Evolutionary conservation across 2,797 vertebrate genomes (phyloP), one percentile per base, ranked within the genome.

Genomic region (Gallinago nigripennis): DNA sequence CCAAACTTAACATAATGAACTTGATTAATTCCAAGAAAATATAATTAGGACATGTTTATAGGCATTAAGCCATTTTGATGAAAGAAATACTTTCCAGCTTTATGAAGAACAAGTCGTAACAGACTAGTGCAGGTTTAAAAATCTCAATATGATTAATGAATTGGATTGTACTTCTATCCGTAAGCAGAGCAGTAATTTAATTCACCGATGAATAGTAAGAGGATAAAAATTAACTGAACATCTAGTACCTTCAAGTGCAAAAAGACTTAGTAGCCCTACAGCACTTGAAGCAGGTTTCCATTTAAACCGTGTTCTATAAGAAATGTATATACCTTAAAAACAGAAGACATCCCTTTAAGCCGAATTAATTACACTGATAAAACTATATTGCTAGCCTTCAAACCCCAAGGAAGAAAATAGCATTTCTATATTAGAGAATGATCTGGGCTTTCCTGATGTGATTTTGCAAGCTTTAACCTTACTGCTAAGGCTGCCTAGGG

Each of bases 61-160:
- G 91, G 94, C 94, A 92, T 87, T 46, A 79, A 96, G 97, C 96
- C 95, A 94, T 94, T 77, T 64, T 96, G 94, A 96, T 95, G 94
- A 97, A 97, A 96, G 97, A 95, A 95, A 96, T 95, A 96, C 86
- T 94, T 95, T 92, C 79, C 78, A 95, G 46, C 56, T 86, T 92
- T 90, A 88, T 43, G 87, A 93, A 54, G 82, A 96, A 94, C 95
- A 96, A 96, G 96, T 97, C 39, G 6, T 82, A 94, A 97, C 97
- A 96, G 86, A 83, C 66, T 81, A 84, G 73, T 53, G 82, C 94
- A 94, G 81, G 89, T 92, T 92, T 61, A 89, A 96, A 96, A 96
- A 87, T 77, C 84, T 81, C 87, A 60, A 53, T 94, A 71, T 95
- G 95, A 97, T 97, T 96, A 96, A 97, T 95, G 94, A 80, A 96